Base-by-base conservation (phyloP, 2,888 invertebrate species). In the Chrysodeixis includens region DNA sequence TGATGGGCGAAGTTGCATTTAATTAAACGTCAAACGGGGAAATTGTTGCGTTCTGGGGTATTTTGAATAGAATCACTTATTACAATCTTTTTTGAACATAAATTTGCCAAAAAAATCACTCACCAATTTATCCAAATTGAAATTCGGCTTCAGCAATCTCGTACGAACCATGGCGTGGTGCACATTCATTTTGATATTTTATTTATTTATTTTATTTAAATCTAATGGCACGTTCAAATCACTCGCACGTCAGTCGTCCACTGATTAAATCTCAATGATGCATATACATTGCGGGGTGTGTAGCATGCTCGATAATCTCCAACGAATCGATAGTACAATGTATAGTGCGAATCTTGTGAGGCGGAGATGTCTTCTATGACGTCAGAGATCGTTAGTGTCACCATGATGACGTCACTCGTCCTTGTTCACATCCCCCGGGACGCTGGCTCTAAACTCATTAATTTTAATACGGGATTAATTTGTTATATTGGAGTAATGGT, bases 381-480 rank as follows among this genome's bases (percentile, higher is more conserved):
- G 94, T 94, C 94, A 94, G 73, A 82, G 87, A 89, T 92, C 92
- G 92, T 92, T 92, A 85, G 76, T 72, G 76, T 78, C 87, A 88
- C 88, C 91, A 90, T 89, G 80, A 78, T 93, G 93, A 92, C 92
- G 92, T 93, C 93, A 93, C 67, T 71, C 71, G 89, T 90, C 90
- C 91, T 90, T 87, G 81, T 77, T 78, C 58, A 60, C 71, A 69
- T 82, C 83, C 85, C 78, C 70, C 64, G 72, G 78, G 83, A 83
- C 79, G 79, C 86, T 84, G 80, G 76, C 77, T 80, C 76, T 82
- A 73, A 75, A 56, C 74, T 74, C 71, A 77, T 81, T 79, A 79
- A 59, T 86, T 86, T 85, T 83, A 81, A 81, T 79, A 79, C 79
- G 60, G 66, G 73, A 73, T 79, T 82, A 80, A 74, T 73, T 66